Evolutionary conservation across 2,113 vertebrate species (phyloP).

Genomic region (Orientallactaga bullata): DNA sequence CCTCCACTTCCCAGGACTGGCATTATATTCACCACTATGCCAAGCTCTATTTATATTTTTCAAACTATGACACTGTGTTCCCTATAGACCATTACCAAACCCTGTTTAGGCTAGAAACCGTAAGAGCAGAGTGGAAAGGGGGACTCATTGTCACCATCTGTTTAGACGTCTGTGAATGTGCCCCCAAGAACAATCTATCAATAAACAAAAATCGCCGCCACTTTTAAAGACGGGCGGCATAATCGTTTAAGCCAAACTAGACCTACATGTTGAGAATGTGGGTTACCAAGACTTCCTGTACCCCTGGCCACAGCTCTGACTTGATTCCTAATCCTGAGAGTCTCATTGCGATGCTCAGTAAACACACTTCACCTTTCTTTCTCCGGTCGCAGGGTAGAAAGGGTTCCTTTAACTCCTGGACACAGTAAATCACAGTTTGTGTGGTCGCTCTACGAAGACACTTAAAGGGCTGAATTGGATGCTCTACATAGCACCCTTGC

Average conservation of each 20-base stretch:
- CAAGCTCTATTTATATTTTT: constrained; percentile 32
- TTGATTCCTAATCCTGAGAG: constrained; percentile 39
- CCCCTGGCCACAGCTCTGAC: not conserved
- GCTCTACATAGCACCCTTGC: constrained; percentile 68
- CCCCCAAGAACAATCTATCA: not conserved
- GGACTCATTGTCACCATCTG: not conserved
- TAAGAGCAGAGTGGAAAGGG: not conserved
- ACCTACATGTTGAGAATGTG: constrained; percentile 1
- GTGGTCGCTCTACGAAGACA: constrained; percentile 74
- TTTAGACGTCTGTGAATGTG: not conserved
- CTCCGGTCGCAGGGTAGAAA: constrained; percentile 75
- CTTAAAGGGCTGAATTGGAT: constrained; percentile 75
- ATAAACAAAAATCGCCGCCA: not conserved
- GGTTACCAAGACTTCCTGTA: constrained; percentile 15
- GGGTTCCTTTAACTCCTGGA: constrained; percentile 75
- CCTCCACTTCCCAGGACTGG: not conserved
- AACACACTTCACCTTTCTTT: constrained; percentile 64
- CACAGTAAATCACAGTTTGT: constrained; percentile 78
- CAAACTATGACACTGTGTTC: constrained; percentile 62
- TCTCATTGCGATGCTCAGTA: constrained; percentile 71
- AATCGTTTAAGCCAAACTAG: constrained; percentile 50
- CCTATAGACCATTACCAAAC: constrained; percentile 54
- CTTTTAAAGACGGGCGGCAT: constrained; percentile 24
- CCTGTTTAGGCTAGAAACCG: constrained; percentile 46
- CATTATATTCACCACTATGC: not conserved